Percentiles rank a stretch among this genome's conserved stretches.
phyloP scores from a whole-genome alignment of 2,113 vertebrate species.

The Galbula dea region DNA sequence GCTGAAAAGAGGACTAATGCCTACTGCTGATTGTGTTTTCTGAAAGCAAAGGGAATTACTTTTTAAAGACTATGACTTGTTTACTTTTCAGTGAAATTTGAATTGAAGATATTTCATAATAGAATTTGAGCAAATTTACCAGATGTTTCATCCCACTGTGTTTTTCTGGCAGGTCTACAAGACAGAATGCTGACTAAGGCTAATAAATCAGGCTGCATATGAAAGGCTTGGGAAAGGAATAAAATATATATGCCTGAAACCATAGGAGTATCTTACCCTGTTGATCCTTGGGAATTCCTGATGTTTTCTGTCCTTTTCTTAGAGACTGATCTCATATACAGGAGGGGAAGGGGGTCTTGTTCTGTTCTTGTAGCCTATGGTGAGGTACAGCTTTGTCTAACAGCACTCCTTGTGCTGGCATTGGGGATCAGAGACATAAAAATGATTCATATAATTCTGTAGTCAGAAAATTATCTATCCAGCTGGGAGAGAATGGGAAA shows the following conservation, averaged over 20 bases:
- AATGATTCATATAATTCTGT: constrained; percentile 41
- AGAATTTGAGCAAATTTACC: constrained; percentile 65
- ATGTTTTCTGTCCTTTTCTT: constrained; percentile 31
- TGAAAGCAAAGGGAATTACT: constrained; percentile 53
- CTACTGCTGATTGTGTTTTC: not conserved
- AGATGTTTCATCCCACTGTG: constrained; percentile 70
- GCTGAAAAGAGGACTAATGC: not conserved
- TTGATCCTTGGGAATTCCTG: constrained; percentile 34
- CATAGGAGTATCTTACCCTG: constrained; percentile 39
- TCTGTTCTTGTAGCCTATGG: not conserved
- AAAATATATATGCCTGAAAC: constrained; percentile 28
- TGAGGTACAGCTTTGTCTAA: not conserved
- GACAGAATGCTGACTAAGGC: constrained; percentile 63
- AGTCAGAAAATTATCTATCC: constrained; percentile 44
- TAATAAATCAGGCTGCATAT: constrained; percentile 63
- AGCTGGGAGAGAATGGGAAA: constrained; percentile 43
- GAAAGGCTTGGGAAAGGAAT: constrained; percentile 52
- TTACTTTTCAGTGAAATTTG: constrained; percentile 68
- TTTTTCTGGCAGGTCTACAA: constrained; percentile 63
- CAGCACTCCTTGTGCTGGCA: not conserved
- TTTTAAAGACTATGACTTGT: constrained; percentile 66
- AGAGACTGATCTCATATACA: constrained; percentile 28
- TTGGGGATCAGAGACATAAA: constrained; percentile 25
- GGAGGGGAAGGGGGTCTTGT: not conserved
- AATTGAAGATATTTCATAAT: constrained; percentile 72